These are phyloP conservation scores for Drosophila vallismaia DNA, from an alignment of 2,888 invertebrate genomes.

Conservation along the genomic window DNA sequence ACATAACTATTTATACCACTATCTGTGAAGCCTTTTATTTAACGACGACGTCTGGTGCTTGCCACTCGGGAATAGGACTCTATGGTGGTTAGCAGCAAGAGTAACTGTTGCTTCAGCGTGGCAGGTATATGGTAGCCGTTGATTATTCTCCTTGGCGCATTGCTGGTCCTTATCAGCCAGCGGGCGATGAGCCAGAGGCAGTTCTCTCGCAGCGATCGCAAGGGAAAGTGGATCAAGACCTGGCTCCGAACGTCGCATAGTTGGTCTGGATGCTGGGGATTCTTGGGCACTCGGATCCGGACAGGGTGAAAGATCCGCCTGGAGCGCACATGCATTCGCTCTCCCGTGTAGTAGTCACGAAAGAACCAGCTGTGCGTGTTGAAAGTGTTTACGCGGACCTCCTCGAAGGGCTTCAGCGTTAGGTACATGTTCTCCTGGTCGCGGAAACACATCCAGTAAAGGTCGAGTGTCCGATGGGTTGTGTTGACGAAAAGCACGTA, in stretches of 20 bases:
- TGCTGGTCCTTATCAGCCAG: conserved; percentile 47
- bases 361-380: conserved; percentile 94
- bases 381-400: conserved; percentile 87
- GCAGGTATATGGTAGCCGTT: conserved; percentile 59
- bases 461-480: conserved; percentile 84
- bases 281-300: conserved; percentile 70
- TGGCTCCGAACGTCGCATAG: conserved; percentile 62
- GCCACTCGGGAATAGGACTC: conserved; percentile 56
- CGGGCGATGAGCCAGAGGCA: conserved; percentile 74
- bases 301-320: conserved; percentile 84
- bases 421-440: conserved; percentile 87
- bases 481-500: conserved; percentile 87
- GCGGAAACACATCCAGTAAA: conserved; percentile 90
- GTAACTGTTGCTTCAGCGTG: conserved; percentile 72
- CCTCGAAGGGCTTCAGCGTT: conserved; percentile 85
- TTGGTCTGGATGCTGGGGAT: conserved; percentile 67
- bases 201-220: conserved; percentile 75
- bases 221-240: conserved; percentile 76
- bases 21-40: not conserved
- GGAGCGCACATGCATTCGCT: conserved; percentile 86
- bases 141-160: conserved; percentile 28
- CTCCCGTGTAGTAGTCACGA: conserved; percentile 88
- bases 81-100: conserved; percentile 51
- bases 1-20: conserved; percentile 18
- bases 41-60: conserved; percentile 27